These are phyloP conservation scores for Boloria euphrosyne DNA, from an alignment of 2,888 invertebrate species.

Conservation along the genomic window DNA sequence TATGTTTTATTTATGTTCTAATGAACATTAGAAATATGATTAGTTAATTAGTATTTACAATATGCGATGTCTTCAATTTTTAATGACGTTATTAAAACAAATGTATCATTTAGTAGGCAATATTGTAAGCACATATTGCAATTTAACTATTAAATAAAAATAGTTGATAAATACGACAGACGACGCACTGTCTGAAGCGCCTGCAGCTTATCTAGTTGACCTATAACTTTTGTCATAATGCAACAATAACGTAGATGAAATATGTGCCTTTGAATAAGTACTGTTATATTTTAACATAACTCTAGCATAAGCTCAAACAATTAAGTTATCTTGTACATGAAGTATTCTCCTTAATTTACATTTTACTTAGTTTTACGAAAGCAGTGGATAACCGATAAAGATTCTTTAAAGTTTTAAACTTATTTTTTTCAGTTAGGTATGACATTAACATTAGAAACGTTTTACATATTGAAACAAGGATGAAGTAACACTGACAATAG, in stretches of 20 bases:
- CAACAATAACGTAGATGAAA: conserved; percentile 39
- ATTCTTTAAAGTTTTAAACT: not conserved
- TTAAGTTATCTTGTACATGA: no score
- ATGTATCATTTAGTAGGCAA: conserved; percentile 14
- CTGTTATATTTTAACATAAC: conserved; percentile 3
- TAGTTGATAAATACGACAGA: conserved; percentile 46
- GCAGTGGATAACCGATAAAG: no score
- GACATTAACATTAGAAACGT: conserved; percentile 15
- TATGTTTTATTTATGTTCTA: conserved; percentile 20
- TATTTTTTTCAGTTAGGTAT: not conserved
- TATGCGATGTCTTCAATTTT: conserved; percentile 12
- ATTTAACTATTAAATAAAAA: conserved; percentile 36
- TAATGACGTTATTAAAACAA: conserved; percentile 22
- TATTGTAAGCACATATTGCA: conserved; percentile 21
- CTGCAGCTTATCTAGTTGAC: conserved; percentile 50
- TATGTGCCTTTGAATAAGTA: conserved; percentile 32
- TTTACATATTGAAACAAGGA: conserved; percentile 23
- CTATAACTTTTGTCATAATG: conserved; percentile 45
- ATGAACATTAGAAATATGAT: conserved; percentile 17
- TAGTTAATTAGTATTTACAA: not conserved
- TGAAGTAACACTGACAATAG: conserved; percentile 44
- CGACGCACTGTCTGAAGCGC: conserved; percentile 58
- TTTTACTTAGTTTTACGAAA: no score
- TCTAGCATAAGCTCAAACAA: not conserved
- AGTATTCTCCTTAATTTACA: no score